phyloP scores from a whole-genome alignment of 2,113 vertebrate genomes.

The Trichomycterus rosablanca region DNA sequence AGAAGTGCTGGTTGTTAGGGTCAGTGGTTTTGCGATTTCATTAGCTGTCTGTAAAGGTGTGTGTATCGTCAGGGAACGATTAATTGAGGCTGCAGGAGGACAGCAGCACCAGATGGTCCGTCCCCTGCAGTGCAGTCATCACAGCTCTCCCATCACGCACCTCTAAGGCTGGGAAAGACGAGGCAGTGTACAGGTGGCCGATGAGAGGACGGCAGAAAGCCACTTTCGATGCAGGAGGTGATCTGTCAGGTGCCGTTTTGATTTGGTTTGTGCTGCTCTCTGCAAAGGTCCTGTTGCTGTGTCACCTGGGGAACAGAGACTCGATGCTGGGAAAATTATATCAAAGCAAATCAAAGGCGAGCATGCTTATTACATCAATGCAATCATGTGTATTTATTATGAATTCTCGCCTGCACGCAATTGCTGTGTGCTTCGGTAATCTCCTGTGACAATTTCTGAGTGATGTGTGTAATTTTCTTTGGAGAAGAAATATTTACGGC shows the following conservation, averaged over 20 bases:
- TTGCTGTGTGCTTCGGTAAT: neutral
- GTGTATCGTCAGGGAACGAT: constrained; percentile 27
- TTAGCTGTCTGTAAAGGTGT: constrained; percentile 26
- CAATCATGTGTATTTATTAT: constrained; percentile 3
- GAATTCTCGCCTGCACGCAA: neutral
- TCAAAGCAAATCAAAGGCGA: constrained; percentile 9
- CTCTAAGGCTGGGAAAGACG: constrained; percentile 5
- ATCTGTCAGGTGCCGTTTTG: constrained; percentile 29
- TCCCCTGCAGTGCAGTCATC: constrained; percentile 21
- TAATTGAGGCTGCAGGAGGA: constrained; percentile 29
- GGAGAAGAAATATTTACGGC: neutral
- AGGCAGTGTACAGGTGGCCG: constrained; percentile 15
- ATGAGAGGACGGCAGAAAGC: constrained; percentile 11
- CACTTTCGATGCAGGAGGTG: constrained; percentile 9
- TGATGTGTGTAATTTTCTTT: neutral
- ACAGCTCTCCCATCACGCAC: constrained; percentile 14
- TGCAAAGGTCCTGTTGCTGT: constrained; percentile 13
- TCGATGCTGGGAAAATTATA: constrained; percentile 12
- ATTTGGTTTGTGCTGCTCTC: constrained; percentile 31
- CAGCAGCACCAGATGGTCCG: constrained; percentile 36
- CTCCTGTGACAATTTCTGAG: neutral
- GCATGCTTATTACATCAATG: constrained; percentile 18
- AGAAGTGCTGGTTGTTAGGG: constrained; percentile 29
- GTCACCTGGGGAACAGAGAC: constrained; percentile 17
- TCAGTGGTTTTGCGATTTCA: constrained; percentile 29